These are phyloP conservation scores for Sciurus niger DNA, from an alignment of 2,113 vertebrate species.

Conservation along the genomic window DNA sequence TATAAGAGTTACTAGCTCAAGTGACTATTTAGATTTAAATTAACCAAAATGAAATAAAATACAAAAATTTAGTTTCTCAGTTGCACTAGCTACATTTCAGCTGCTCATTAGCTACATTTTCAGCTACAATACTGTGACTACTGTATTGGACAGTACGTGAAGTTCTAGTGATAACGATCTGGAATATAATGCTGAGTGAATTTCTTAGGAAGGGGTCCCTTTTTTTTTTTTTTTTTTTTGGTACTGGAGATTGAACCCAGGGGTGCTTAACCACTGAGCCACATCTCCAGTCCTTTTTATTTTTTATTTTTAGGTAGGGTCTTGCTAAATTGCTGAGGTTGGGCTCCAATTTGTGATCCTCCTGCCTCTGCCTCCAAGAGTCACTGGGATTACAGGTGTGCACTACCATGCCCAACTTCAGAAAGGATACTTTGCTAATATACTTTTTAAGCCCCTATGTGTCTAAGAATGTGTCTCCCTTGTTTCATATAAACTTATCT, in stretches of 20 bases:
- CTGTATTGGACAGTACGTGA: neutral
- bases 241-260: neutral
- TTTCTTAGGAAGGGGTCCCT: neutral
- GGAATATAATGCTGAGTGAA: neutral
- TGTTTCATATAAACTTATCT: conserved; percentile 20
- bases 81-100: neutral
- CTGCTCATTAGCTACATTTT: neutral
- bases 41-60: conserved; percentile 18
- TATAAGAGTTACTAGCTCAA: neutral
- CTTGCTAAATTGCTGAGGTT: no score
- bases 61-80: neutral
- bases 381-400: no score
- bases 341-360: no score
- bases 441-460: neutral
- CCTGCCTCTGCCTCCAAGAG: no score
- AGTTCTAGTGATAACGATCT: neutral
- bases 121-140: neutral
- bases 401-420: neutral
- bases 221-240: no score
- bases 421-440: neutral
- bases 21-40: conserved; percentile 39
- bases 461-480: neutral
- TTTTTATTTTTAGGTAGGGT: no score
- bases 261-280: no score
- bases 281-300: no score